Percentiles rank a stretch among this genome's conserved stretches.
Conservation (phyloP, 2,888 invertebrate genomes). For the Diachrysia chrysitis region DNA sequence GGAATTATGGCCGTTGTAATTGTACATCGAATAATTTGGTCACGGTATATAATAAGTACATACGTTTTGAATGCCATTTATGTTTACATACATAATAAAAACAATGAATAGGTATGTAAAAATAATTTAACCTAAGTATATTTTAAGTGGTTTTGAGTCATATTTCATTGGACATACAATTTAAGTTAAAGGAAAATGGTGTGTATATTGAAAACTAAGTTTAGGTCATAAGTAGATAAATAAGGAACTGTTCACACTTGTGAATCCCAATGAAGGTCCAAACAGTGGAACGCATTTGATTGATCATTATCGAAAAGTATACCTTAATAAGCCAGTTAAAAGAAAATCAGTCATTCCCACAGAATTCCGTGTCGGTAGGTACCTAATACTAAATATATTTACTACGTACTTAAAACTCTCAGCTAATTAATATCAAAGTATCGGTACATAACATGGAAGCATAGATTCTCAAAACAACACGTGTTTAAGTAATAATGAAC, state of each 20-base stretch:
- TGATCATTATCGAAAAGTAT: not conserved
- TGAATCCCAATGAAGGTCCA: conserved; percentile 1
- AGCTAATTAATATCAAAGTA: conserved; percentile 46
- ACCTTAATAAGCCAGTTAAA: conserved; percentile 29
- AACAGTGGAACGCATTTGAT: conserved; percentile 14
- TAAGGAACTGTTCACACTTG: conserved; percentile 2
- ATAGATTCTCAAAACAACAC: conserved; percentile 36
- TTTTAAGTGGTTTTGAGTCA: conserved; percentile 10
- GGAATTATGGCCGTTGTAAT: conserved; percentile 47
- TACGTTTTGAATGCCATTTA: conserved; percentile 12
- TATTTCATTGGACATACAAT: conserved; percentile 12
- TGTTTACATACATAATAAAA: conserved; percentile 24
- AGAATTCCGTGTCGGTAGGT: conserved; percentile 31
- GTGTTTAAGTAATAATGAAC: conserved; percentile 15
- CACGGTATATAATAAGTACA: conserved; percentile 12
- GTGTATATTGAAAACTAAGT: conserved; percentile 2
- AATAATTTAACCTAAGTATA: not conserved
- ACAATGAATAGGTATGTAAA: conserved; percentile 13
- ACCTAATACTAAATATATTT: conserved; percentile 13
- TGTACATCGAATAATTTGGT: conserved; percentile 46
- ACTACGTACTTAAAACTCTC: conserved; percentile 30
- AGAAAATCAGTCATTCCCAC: conserved; percentile 51
- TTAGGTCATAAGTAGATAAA: not conserved
- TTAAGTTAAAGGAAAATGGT: conserved; percentile 33
- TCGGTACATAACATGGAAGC: conserved; percentile 34